Conservation (phyloP, 2,113 vertebrate genomes). For the Alosa alosa region DNA sequence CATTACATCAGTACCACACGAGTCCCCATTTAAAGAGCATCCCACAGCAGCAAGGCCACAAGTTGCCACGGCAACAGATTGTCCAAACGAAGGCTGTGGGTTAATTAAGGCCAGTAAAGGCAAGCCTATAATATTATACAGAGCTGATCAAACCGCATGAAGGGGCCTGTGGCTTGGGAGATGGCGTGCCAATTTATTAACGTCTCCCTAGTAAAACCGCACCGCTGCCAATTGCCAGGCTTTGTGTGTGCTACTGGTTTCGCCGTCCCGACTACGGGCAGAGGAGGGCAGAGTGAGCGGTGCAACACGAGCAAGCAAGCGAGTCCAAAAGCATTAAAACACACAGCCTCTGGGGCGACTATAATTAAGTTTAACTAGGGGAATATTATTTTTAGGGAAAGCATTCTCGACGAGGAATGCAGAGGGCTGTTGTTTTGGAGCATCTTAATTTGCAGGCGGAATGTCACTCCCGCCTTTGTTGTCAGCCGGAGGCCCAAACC, state of each 20-base stretch:
- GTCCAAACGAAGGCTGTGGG: conserved; percentile 47
- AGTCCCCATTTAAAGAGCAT: background rate
- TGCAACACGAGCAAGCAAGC: background rate
- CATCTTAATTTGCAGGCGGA: conserved; percentile 53
- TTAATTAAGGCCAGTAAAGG: conserved; percentile 45
- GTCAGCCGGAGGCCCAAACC: conserved; percentile 35
- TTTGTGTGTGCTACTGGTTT: conserved; percentile 34
- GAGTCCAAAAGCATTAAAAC: conserved; percentile 46
- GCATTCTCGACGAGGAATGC: conserved; percentile 47
- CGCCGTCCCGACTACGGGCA: conserved; percentile 2
- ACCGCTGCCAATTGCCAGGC: conserved; percentile 42
- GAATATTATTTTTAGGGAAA: conserved; percentile 54
- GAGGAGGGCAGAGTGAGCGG: conserved; percentile 22
- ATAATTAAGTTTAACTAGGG: conserved; percentile 49
- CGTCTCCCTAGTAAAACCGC: conserved; percentile 36
- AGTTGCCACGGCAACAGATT: conserved; percentile 37
- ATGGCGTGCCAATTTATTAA: conserved; percentile 44
- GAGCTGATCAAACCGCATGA: conserved; percentile 45
- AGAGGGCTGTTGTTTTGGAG: conserved; percentile 42
- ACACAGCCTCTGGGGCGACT: conserved; percentile 29
- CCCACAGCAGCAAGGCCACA: conserved; percentile 24
- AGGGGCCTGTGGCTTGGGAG: conserved; percentile 30
- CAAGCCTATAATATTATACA: conserved; percentile 47
- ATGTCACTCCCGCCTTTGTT: conserved; percentile 48
- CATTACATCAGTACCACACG: conserved; percentile 42